Conservation (phyloP, 2,888 invertebrate species). For the Melanchra persicariae region DNA sequence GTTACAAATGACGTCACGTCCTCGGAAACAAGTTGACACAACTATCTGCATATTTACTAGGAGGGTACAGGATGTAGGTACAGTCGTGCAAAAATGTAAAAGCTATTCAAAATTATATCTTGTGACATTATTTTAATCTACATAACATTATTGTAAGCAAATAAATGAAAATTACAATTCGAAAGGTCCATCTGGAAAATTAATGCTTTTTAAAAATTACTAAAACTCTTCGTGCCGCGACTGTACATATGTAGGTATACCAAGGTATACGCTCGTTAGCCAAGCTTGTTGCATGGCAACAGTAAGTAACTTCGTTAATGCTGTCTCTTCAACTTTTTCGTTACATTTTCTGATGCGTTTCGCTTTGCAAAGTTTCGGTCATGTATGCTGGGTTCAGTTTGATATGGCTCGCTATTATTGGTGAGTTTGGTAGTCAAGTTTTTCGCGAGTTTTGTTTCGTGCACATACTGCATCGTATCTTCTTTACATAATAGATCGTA, state of each 20-base stretch:
- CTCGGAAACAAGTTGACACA: conserved; percentile 66
- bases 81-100: not conserved
- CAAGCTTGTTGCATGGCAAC: conserved; percentile 53
- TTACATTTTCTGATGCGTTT: conserved; percentile 25
- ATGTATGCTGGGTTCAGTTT: not conserved
- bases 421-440: not conserved
- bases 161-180: not conserved
- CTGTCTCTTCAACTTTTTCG: conserved; percentile 44
- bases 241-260: no score
- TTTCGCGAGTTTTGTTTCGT: not conserved
- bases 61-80: not conserved
- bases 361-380: conserved; percentile 29
- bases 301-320: conserved; percentile 64
- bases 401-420: conserved; percentile 15
- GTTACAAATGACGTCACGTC: conserved; percentile 69
- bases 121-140: no score
- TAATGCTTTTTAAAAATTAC: not conserved
- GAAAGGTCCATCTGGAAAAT: not conserved
- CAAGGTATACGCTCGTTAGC: conserved; percentile 61
- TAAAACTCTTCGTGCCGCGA: not conserved
- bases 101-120: not conserved
- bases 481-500: not conserved
- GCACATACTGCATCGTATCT: not conserved
- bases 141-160: not conserved
- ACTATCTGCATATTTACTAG: conserved; percentile 80